Base-by-base conservation (phyloP, 2,888 invertebrate genomes). In the Dryocosmus kuriphilus region DNA sequence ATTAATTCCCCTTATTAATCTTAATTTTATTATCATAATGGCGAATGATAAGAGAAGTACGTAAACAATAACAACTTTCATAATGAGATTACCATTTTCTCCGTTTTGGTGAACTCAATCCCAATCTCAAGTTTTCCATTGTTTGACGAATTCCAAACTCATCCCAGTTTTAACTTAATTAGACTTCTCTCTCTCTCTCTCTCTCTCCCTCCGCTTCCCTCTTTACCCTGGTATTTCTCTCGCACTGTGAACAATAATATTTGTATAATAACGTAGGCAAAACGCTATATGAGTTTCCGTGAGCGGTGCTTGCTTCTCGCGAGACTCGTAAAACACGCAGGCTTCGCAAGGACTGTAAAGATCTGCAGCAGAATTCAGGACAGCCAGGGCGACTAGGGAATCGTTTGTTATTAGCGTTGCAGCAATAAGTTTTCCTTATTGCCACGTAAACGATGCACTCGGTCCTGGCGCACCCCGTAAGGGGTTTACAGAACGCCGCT, bases 371-470 rank as follows among this genome's bases (percentile, higher is more conserved):
- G 57, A 22, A 61, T 61, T 27, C 16, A 14, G n/a, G 57, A 30
- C 9, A 24, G 41, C 55, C 7, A 22, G 35, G 63, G 78, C 74
- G 76, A 77, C 85, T 81, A 81, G 85, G 85, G 86, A 87, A 86
- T 86, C 85, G 85, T 88, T 87, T 84, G 85, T 87, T 88, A 86
- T 87, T 88, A 86, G 87, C 82, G 77, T 75, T 80, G 76, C 78
- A 79, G 86, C 84, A 84, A 86, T 86, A 87, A 86, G 82, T 88
- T 88, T 85, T 81, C 84, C 83, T 86, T 86, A 87, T 86, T 85
- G 83, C 83, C 83, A 82, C 83, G 86, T 86, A 87, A 88, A 88
- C 86, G 86, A 86, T 85, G 87, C 85, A 84, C 85, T 85, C 84
- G 80, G 74, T 60, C 60, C 57, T 57, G 60, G 57, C 73, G 14